These are phyloP conservation scores for Tromatobia lineatoria DNA, from an alignment of 2,888 invertebrate genomes.

Conservation along the genomic window DNA sequence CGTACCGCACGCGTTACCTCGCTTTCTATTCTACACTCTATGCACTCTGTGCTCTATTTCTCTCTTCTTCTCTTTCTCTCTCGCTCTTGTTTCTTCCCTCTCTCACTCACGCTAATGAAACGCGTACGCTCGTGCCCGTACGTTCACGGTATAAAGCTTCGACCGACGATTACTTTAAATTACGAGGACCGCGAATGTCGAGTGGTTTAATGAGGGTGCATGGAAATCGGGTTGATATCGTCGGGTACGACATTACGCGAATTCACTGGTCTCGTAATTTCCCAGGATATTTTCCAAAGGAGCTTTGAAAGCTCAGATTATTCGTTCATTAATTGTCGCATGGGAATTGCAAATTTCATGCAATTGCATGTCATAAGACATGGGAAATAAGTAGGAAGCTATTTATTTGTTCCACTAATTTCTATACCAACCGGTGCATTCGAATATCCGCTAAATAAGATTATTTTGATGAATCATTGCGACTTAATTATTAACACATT, in stretches of 20 bases:
- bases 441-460: neutral
- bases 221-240: slow-evolving; percentile 47
- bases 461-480: neutral
- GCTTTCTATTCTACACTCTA: neutral
- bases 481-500: neutral
- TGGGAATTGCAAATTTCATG: neutral
- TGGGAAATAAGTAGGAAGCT: neutral
- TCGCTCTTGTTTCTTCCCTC: slow-evolving; percentile 7
- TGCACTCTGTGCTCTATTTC: neutral
- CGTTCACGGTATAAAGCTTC: slow-evolving; percentile 37
- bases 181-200: slow-evolving; percentile 48
- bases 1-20: slow-evolving; percentile 33
- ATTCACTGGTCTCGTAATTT: slow-evolving; percentile 25
- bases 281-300: slow-evolving; percentile 16
- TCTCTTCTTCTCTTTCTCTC: slow-evolving; percentile 33
- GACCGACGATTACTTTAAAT: slow-evolving; percentile 66
- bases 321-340: neutral
- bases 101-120: slow-evolving; percentile 75
- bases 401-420: neutral
- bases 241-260: slow-evolving; percentile 10
- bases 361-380: neutral
- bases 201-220: slow-evolving; percentile 59
- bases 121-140: slow-evolving; percentile 62
- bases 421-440: neutral
- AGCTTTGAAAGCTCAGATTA: slow-evolving; percentile 30